A percentile compares a stretch with the other conserved stretches of the same genome.
Evolutionary conservation across 2,113 vertebrate species (phyloP).

Genomic region (Eubucco bourcierii): DNA sequence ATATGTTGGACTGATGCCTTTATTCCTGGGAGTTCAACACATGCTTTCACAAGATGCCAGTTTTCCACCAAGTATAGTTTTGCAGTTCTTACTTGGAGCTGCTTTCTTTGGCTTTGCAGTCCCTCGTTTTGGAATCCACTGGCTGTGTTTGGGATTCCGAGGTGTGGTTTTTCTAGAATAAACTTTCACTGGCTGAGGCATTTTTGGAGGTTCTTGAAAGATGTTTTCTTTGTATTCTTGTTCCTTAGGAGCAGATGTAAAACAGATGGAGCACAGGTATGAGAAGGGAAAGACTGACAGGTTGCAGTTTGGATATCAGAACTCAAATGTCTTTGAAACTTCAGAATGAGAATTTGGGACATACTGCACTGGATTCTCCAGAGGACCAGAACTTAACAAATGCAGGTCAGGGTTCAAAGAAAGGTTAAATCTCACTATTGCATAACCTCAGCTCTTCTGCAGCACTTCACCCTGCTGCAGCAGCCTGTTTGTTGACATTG

Average conservation of each 20-base stretch:
- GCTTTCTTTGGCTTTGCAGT: constrained; percentile 75
- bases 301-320: constrained; percentile 1
- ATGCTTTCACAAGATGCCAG: constrained; percentile 69
- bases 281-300: neutral
- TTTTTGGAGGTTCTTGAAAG: constrained; percentile 74
- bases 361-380: neutral
- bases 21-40: constrained; percentile 58
- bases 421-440: constrained; percentile 10
- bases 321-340: constrained; percentile 32
- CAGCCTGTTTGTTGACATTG: neutral
- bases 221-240: constrained; percentile 82
- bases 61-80: constrained; percentile 64
- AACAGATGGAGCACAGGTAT: constrained; percentile 67
- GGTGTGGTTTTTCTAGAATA: constrained; percentile 73
- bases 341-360: neutral
- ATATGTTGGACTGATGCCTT: constrained; percentile 32
- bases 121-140: constrained; percentile 68
- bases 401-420: constrained; percentile 13
- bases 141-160: constrained; percentile 51
- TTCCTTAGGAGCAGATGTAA: constrained; percentile 78
- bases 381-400: neutral
- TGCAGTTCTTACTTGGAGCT: constrained; percentile 80
- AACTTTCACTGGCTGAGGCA: constrained; percentile 66
- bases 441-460: neutral
- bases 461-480: neutral